Base-by-base conservation (phyloP, 2,797 vertebrate genomes). In the Lutjanus argentimaculatus region DNA sequence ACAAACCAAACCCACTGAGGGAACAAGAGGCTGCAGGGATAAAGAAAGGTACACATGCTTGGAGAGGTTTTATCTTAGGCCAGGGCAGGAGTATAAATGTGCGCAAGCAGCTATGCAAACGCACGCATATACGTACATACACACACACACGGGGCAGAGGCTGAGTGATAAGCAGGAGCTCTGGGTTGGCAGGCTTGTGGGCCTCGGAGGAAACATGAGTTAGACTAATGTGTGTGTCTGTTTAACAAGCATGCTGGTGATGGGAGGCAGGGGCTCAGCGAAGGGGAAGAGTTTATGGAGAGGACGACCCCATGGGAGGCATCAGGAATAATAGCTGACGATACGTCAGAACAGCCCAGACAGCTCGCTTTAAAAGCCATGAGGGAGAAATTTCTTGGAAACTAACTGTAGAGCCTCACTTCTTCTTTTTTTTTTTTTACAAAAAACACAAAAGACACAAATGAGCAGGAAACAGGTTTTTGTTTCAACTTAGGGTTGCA, bases 211-310 rank as follows among this genome's bases (percentile, higher is more conserved):
- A 88, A 92, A 93, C 91, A 92, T 88, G 91, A 94, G 86, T 89
- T 92, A 80, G 82, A 92, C 89, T 88, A 94, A 94, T 93, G 89
- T 89, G 80, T 89, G 92, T 81, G 91, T 94, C 92, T 93, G 91
- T 92, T 95, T 94, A 95, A 94, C 92, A 94, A 92, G 92, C 91
- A 87, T 85, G 82, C 89, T 84, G 85, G 85, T 77, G 87, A 85
- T 77, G 82, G 89, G 85, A 84, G 85, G 87, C 88, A 67, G 79
- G 72, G 85, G 77, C 84, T 83, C 82, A 76, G 81, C 77, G 90
- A 83, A 87, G 84, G 82, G 88, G 81, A 83, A 88, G 87, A 91
- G 84, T 93, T 94, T 93, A 93, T 91, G 83, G 89, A 92, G 92
- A 91, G 83, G 78, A 91, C 61, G 53, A 77, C 67, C 94, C 88